Percentiles rank a stretch among this genome's conserved stretches.
Evolutionary conservation across 64 coral and sea anemone species (phyloP).

Genomic region (Pocillopora verrucosa): DNA sequence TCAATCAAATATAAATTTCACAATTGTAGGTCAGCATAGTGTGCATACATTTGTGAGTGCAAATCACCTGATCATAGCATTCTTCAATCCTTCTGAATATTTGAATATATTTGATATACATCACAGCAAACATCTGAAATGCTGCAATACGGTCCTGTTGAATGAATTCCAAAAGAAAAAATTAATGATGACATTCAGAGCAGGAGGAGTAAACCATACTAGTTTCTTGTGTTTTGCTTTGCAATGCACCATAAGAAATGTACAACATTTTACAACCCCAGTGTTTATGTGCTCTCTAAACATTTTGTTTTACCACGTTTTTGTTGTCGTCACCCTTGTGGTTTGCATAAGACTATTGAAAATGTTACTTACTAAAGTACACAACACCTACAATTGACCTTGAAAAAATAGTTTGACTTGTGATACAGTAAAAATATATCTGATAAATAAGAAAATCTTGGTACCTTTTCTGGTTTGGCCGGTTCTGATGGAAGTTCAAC

Average conservation of each 20-base stretch:
- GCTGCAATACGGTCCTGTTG: slow-evolving; percentile 88
- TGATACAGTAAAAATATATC: background rate
- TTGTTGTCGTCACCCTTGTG: too few species aligned
- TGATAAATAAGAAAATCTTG: background rate
- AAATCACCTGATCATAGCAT: slow-evolving; percentile 95
- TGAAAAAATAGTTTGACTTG: too few species aligned
- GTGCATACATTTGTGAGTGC: background rate
- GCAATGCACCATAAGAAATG: too few species aligned
- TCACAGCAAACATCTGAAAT: slow-evolving; percentile 98
- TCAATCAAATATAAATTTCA: too few species aligned
- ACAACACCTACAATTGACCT: too few species aligned
- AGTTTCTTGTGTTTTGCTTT: too few species aligned
- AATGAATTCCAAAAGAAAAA: background rate
- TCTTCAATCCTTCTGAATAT: slow-evolving; percentile 98
- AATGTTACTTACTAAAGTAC: too few species aligned
- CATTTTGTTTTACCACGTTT: too few species aligned
- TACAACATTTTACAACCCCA: too few species aligned
- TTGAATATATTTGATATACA: slow-evolving; percentile 97
- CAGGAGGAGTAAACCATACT: too few species aligned
- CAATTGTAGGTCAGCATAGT: background rate
- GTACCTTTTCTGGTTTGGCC: slow-evolving; percentile 85
- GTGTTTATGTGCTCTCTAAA: too few species aligned
- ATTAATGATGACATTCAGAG: background rate
- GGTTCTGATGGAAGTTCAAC: slow-evolving; percentile 92
- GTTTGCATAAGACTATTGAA: too few species aligned